phyloP scores from a whole-genome alignment of 2,113 vertebrate genomes.

The Gavia stellata region DNA sequence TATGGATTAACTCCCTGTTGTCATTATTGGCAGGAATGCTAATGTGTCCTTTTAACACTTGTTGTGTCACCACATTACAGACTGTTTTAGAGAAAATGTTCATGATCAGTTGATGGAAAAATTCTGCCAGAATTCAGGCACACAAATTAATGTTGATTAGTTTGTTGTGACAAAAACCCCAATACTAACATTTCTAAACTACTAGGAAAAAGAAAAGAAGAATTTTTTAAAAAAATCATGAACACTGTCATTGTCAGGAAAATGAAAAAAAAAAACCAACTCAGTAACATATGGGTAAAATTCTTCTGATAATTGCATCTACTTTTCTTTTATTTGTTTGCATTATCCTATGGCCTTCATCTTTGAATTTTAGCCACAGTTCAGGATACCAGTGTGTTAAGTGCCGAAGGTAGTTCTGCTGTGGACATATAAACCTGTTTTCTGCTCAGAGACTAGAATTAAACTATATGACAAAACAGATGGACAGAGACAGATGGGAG shows the following conservation, averaged over 20 bases:
- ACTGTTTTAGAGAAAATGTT: not conserved
- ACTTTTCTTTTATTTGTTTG: not conserved
- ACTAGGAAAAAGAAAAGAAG: not conserved
- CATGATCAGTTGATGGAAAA: not conserved
- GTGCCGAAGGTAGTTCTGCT: not conserved
- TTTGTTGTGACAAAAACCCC: not conserved
- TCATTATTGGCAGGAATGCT: not conserved
- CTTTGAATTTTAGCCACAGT: not conserved
- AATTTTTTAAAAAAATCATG: not conserved
- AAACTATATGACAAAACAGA: conserved; percentile 25
- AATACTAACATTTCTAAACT: not conserved
- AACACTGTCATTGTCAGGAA: not conserved
- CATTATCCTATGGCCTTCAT: not conserved
- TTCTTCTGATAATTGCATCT: not conserved
- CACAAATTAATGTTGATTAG: not conserved
- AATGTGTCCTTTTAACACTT: not conserved
- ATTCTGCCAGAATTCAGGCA: not conserved
- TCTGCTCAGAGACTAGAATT: not conserved
- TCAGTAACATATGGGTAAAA: not conserved
- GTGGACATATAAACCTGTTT: not conserved
- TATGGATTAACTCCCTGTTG: conserved; percentile 42
- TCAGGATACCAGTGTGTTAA: not conserved
- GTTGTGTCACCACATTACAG: not conserved
- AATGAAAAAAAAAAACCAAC: not conserved
- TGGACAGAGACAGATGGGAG: conserved; percentile 35